Evolutionary conservation across 1,140 invertebrate genomes (phyloP), one percentile per base, ranked within the genome.

Genomic region (Zeugodacus cucurbitae): DNA sequence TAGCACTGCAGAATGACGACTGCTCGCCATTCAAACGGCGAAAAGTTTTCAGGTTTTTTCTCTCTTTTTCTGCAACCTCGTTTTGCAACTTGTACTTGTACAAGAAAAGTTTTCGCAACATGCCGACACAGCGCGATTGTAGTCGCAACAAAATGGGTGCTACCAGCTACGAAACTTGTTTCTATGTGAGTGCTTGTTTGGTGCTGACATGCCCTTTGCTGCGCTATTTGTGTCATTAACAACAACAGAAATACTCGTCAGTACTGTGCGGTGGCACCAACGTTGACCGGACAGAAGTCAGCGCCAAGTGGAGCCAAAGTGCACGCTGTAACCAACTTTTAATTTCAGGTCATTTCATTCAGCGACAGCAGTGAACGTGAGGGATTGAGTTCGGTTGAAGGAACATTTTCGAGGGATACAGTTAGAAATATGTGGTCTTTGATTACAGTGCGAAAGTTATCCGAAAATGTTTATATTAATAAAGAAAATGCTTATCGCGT

Each of bases 271-370:
- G 64, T 29, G 34, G 32, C 70, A 44, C 70, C 22, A 44, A 44
- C 70, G 70, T 44, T 82, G 41, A 82, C 41, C 74, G 74, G 22
- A 22, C n/a, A 48, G 22, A 44, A 26, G 74, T 26, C 74, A 82
- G 22, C 22, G 6, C 41, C 74, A 82, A 82, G 26, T 82, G 74
- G 14, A 20, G 74, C 74, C 74, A 82, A 82, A 82, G 74, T 82
- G 74, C 74, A 34, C 64, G 74, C n/a, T 48, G 37, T 48, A 48
- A 22, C 26, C n/a, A 82, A 44, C 74, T 48, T 82, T 82, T 82
- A 82, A 82, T 82, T 48, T 82, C 41, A 82, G 74, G 74, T 82
- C 74, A 82, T 82, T 82, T 82, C 67, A 74, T 74, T 74, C 67
- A 74, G 67, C 67, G 20, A 14, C 6, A 74, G 29, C 17, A 74